A percentile compares a stretch with the other conserved stretches of the same genome.
Conservation (phyloP, 1,140 invertebrate genomes). For the Trichonephila clavipes region DNA sequence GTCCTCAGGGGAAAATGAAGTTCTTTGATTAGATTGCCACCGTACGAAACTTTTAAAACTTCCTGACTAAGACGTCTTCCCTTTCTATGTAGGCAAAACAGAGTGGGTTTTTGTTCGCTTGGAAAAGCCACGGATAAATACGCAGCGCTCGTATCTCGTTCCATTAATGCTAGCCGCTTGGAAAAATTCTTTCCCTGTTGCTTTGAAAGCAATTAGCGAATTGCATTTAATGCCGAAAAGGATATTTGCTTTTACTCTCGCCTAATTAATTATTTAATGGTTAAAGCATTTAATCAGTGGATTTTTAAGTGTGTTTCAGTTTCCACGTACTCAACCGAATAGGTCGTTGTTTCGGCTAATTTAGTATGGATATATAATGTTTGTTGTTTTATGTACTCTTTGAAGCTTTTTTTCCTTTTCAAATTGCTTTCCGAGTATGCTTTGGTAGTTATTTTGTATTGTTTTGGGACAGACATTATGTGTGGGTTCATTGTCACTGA, state of each 20-base stretch:
- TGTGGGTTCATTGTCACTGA: too few species aligned
- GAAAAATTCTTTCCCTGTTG: slow-evolving; percentile 21
- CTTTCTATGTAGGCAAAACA: background rate
- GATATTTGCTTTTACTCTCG: slow-evolving; percentile 28
- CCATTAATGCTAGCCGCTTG: background rate
- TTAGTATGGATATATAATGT: background rate
- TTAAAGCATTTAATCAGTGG: slow-evolving; percentile 29
- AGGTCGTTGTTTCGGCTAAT: background rate
- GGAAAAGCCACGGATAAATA: background rate
- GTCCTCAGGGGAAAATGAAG: background rate
- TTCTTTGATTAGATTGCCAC: slow-evolving; percentile 9
- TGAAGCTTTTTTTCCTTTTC: background rate
- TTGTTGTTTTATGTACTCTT: background rate
- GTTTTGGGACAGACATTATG: too few species aligned
- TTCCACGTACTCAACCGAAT: background rate
- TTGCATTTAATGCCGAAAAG: slow-evolving; percentile 45
- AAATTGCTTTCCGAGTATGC: too few species aligned
- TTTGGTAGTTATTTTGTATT: background rate
- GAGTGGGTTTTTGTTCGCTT: background rate
- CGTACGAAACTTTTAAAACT: background rate
- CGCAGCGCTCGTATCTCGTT: background rate
- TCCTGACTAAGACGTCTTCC: background rate
- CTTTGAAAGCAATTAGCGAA: slow-evolving; percentile 41
- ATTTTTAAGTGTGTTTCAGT: slow-evolving; percentile 10
- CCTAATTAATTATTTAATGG: slow-evolving; percentile 47